Conservation (phyloP, 2,113 vertebrate genomes). For the Glaucomys volans region DNA sequence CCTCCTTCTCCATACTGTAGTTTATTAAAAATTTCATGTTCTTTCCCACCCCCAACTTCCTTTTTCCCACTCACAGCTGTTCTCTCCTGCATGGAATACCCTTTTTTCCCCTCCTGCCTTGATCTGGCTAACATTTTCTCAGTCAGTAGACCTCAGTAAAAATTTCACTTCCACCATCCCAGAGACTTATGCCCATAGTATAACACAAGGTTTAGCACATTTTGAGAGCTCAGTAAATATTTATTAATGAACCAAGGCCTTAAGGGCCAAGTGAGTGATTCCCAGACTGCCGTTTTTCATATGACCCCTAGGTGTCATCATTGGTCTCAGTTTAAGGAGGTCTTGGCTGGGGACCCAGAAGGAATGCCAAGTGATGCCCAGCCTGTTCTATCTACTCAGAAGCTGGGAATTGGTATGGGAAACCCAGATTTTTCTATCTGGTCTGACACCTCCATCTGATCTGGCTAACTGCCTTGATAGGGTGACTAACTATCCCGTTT, state of each 20-base stretch:
- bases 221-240: neutral
- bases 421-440: neutral
- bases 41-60: neutral
- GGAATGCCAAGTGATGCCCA: neutral
- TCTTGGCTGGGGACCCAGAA: neutral
- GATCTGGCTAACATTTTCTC: neutral
- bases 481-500: neutral
- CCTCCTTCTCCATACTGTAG: neutral
- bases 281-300: constrained; percentile 40
- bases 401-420: neutral
- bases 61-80: neutral
- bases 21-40: constrained; percentile 52
- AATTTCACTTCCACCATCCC: neutral
- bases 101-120: neutral
- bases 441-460: neutral
- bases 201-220: neutral
- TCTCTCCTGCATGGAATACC: neutral
- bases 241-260: neutral
- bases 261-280: neutral
- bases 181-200: neutral
- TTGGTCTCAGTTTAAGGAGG: constrained; percentile 48
- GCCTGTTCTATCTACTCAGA: neutral
- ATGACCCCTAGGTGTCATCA: constrained; percentile 52
- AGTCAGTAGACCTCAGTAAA: neutral
- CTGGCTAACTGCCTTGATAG: neutral